Evolutionary conservation across 2,113 vertebrate genomes (phyloP).

Genomic region (Arizona elegans): DNA sequence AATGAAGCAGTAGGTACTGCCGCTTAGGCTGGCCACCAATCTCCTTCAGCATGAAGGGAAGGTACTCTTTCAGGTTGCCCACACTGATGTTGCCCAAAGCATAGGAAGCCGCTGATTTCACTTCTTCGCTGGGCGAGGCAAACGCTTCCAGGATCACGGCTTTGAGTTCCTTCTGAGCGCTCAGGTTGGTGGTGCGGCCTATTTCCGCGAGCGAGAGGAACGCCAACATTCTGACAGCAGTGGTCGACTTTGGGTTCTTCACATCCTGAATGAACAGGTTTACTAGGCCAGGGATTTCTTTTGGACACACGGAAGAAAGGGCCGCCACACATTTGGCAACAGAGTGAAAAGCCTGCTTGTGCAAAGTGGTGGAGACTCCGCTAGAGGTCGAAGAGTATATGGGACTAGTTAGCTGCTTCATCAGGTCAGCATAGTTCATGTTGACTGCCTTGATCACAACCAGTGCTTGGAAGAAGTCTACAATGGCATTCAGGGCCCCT

Average conservation of each 20-base stretch:
- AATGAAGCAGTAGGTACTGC: conserved; percentile 89
- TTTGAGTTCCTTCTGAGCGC: conserved; percentile 84
- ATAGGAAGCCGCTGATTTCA: conserved; percentile 85
- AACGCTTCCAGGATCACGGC: conserved; percentile 85
- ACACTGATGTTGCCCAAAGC: conserved; percentile 84
- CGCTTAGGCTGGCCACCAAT: conserved; percentile 81
- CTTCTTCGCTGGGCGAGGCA: conserved; percentile 82
- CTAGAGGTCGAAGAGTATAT: conserved; percentile 57
- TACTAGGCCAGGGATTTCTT: conserved; percentile 75
- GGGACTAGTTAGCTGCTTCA: conserved; percentile 78
- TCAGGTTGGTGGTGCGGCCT: conserved; percentile 78
- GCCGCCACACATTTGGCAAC: conserved; percentile 85
- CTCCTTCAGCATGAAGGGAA: conserved; percentile 88
- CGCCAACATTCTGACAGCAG: conserved; percentile 80
- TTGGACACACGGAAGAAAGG: conserved; percentile 77
- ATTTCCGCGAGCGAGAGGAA: conserved; percentile 88
- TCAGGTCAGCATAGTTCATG: conserved; percentile 73
- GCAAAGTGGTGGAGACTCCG: conserved; percentile 42
- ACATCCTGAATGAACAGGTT: conserved; percentile 80
- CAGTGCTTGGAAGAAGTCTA: conserved; percentile 80
- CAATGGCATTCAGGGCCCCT: conserved; percentile 75
- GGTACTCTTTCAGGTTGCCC: conserved; percentile 80
- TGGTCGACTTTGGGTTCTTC: conserved; percentile 73
- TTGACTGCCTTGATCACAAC: conserved; percentile 72
- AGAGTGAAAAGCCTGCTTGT: conserved; percentile 84